phyloP scores from a whole-genome alignment of 2,797 vertebrate species.

The Okamejei kenojei region DNA sequence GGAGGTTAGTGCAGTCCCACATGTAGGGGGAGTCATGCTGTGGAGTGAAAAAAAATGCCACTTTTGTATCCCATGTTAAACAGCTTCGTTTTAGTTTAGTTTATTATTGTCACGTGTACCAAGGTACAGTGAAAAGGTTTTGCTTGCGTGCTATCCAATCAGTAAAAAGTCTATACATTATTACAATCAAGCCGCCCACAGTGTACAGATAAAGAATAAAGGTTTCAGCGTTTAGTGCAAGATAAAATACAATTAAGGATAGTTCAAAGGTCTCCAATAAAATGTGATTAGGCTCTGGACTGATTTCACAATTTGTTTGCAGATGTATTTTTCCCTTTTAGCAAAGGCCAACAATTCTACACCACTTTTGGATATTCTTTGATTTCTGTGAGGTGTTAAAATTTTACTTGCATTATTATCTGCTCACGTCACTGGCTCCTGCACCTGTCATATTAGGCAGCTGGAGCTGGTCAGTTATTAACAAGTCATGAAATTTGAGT shows the following conservation, averaged over 20 bases:
- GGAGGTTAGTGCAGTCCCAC: not conserved
- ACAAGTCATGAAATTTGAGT: not conserved
- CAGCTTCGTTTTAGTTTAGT: too few species aligned
- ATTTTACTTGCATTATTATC: not conserved
- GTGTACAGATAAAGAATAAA: too few species aligned
- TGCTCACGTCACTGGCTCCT: not conserved
- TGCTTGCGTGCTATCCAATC: too few species aligned
- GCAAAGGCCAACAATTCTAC: not conserved
- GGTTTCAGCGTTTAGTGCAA: too few species aligned
- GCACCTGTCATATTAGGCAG: not conserved
- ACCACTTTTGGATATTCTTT: not conserved
- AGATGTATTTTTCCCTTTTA: not conserved
- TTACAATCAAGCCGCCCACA: too few species aligned
- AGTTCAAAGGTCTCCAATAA: not conserved
- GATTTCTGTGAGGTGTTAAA: not conserved
- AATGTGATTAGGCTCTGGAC: not conserved
- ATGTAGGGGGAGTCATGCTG: not conserved
- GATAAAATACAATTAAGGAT: too few species aligned
- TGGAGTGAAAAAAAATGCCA: not conserved
- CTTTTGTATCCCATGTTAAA: not conserved
- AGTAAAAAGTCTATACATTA: too few species aligned
- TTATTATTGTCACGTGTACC: too few species aligned
- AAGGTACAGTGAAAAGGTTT: too few species aligned
- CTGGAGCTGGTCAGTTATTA: conserved; percentile 1
- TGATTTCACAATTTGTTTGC: not conserved